Percentiles rank a stretch among this genome's conserved stretches.
Evolutionary conservation across 2,113 vertebrate genomes (phyloP).

Genomic region (Polypterus senegalus): DNA sequence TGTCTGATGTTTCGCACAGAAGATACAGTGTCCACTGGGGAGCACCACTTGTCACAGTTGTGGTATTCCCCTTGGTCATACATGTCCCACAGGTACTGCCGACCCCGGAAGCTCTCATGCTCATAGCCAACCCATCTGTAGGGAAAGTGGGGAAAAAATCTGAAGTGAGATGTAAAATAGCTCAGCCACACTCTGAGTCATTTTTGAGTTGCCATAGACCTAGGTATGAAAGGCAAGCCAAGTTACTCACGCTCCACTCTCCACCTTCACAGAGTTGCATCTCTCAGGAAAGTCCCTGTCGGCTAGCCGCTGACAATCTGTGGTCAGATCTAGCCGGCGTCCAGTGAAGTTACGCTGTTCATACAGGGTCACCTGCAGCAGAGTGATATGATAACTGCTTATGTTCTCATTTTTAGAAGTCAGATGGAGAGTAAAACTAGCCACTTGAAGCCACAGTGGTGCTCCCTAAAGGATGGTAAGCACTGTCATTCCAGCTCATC

Average conservation of each 20-base stretch:
- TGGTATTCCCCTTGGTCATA: constrained; percentile 49
- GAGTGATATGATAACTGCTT: not conserved
- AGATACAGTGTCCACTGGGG: constrained; percentile 43
- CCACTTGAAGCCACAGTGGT: not conserved
- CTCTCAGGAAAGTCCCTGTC: constrained; percentile 57
- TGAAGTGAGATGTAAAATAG: not conserved
- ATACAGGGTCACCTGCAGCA: constrained; percentile 54
- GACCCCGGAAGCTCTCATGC: constrained; percentile 51
- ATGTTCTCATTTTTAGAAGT: no score
- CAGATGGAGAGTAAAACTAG: not conserved
- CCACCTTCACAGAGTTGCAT: constrained; percentile 63
- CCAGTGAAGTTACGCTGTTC: constrained; percentile 60
- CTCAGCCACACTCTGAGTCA: not conserved
- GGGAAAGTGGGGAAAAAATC: not conserved
- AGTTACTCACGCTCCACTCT: constrained; percentile 51
- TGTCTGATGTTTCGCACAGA: constrained; percentile 52
- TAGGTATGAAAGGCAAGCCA: not conserved
- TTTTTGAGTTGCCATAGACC: constrained; percentile 8
- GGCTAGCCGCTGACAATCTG: constrained; percentile 45
- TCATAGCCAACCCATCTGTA: constrained; percentile 47
- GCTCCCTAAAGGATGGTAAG: not conserved
- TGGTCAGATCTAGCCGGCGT: constrained; percentile 47
- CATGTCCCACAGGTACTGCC: constrained; percentile 36
- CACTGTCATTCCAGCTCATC: not conserved
- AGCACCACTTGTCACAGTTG: constrained; percentile 45